Conservation (phyloP, 2,113 vertebrate species). For the Meriones unguiculatus region DNA sequence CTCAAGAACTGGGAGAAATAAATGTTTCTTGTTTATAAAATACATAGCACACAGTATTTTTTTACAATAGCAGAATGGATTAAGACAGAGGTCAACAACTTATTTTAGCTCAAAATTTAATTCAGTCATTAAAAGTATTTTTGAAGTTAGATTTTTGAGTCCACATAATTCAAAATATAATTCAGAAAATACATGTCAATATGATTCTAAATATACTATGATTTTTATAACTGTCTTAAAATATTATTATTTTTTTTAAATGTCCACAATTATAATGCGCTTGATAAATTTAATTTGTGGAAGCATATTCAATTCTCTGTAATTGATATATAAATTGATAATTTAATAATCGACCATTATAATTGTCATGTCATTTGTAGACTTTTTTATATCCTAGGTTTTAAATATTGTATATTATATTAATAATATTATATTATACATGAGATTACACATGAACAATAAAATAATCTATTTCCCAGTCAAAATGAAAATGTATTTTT, state of each 20-base stretch:
- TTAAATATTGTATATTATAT: not conserved
- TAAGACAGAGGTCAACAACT: not conserved
- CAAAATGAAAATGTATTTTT: not conserved
- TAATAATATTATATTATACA: not conserved
- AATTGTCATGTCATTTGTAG: not conserved
- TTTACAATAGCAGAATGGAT: not conserved
- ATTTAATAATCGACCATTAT: not conserved
- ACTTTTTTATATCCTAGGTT: not conserved
- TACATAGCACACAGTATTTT: not conserved
- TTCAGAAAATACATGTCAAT: not conserved
- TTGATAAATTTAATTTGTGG: conserved; percentile 27
- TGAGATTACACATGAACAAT: not conserved
- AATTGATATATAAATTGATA: conserved; percentile 1
- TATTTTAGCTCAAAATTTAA: not conserved
- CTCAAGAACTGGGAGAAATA: not conserved
- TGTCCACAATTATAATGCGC: not conserved
- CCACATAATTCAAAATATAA: not conserved
- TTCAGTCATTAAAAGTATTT: not conserved
- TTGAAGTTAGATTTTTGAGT: not conserved
- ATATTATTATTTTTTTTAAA: not conserved
- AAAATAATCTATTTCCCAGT: not conserved
- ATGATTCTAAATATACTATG: not conserved
- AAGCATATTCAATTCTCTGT: not conserved
- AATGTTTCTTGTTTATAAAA: not conserved
- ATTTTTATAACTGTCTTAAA: not conserved